A percentile compares a stretch with the other conserved stretches of the same genome.
Conservation (phyloP, 2,888 invertebrate genomes). For the Mycogona germanica region DNA sequence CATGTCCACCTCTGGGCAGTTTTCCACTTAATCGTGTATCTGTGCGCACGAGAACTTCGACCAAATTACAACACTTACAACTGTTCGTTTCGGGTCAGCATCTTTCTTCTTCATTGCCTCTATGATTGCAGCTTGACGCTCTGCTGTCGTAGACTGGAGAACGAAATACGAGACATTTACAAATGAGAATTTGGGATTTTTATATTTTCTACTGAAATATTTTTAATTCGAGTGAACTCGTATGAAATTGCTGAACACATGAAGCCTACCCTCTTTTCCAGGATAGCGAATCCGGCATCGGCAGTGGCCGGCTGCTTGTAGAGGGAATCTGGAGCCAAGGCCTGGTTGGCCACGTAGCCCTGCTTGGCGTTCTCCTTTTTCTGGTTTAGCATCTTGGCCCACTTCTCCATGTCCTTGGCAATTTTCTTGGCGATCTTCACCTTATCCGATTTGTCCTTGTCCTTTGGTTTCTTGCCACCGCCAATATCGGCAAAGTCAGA, state of each 20-base stretch:
- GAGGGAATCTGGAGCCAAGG: slow-evolving; percentile 31
- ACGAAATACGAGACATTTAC: neutral
- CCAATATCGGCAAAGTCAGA: too few species aligned
- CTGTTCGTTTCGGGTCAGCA: slow-evolving; percentile 30
- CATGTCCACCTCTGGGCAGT: too few species aligned
- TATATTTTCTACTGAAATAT: neutral
- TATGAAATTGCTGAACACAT: neutral
- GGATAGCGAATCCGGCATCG: slow-evolving; percentile 83
- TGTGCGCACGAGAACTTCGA: too few species aligned
- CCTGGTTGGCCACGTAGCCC: slow-evolving; percentile 35
- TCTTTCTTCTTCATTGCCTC: slow-evolving; percentile 23
- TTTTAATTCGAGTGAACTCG: too few species aligned
- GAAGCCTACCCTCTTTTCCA: slow-evolving; percentile 55
- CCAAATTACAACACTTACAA: too few species aligned
- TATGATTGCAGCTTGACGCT: slow-evolving; percentile 24
- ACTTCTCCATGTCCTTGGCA: slow-evolving; percentile 86
- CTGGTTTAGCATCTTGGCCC: slow-evolving; percentile 96
- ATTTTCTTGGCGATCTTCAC: slow-evolving; percentile 96
- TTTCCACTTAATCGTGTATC: too few species aligned
- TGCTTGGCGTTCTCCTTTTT: slow-evolving; percentile 60
- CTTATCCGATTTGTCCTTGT: slow-evolving; percentile 57
- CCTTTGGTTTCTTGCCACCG: slow-evolving; percentile 53
- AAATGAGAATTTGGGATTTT: neutral
- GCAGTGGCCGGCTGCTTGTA: slow-evolving; percentile 46
- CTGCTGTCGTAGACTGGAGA: slow-evolving; percentile 21